Percentiles rank a stretch among this genome's conserved stretches.
Conservation (phyloP, 1,140 invertebrate genomes). For the Trialeurodes vaporariorum region DNA sequence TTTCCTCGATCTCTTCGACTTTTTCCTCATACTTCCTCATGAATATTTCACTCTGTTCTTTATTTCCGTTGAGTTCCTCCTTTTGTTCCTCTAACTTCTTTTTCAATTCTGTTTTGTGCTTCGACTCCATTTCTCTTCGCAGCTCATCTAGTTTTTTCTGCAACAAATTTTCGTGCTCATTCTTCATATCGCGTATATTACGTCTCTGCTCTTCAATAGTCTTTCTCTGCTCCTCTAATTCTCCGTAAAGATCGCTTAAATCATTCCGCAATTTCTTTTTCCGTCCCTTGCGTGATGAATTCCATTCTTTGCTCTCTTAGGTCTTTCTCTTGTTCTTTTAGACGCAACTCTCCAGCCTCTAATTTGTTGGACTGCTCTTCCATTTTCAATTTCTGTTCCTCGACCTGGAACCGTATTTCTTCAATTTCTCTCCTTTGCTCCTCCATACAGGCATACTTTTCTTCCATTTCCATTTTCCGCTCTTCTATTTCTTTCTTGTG, state of each 20-base stretch:
- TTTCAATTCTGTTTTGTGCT: neutral
- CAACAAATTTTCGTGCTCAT: too few species aligned
- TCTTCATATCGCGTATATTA: neutral
- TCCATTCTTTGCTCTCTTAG: neutral
- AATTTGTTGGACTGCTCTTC: neutral
- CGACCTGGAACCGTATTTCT: neutral
- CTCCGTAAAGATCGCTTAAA: too few species aligned
- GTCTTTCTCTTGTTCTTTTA: neutral
- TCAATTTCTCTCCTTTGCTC: neutral
- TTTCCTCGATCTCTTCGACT: neutral
- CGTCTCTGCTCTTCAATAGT: neutral
- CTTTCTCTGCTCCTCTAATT: neutral
- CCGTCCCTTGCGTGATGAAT: too few species aligned
- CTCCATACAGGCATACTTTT: too few species aligned
- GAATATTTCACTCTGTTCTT: neutral
- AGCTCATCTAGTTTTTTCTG: neutral
- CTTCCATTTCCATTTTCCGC: neutral
- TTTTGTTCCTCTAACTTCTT: neutral
- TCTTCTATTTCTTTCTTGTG: neutral
- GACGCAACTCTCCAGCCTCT: too few species aligned
- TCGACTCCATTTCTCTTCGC: neutral
- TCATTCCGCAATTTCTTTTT: too few species aligned
- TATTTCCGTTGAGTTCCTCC: neutral
- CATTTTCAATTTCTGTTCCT: neutral
- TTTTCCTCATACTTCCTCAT: neutral